A percentile compares a stretch with the other conserved stretches of the same genome.
phyloP scores from a whole-genome alignment of 2,113 vertebrate genomes.

The Elephantulus edwardii region DNA sequence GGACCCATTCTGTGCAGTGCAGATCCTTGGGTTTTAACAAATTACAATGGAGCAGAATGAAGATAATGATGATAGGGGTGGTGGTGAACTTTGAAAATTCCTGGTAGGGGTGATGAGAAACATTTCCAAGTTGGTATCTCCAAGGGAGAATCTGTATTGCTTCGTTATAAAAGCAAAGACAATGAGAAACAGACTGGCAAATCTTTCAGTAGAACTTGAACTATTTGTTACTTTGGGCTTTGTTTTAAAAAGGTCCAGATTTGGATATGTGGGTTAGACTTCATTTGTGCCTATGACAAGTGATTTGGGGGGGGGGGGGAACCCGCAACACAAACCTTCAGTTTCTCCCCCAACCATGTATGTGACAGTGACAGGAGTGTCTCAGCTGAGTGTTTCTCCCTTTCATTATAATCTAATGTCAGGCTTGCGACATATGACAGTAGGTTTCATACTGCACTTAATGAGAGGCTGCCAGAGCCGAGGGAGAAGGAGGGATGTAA shows the following conservation, averaged over 20 bases:
- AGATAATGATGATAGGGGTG: neutral
- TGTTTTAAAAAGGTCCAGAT: neutral
- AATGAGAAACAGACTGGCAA: neutral
- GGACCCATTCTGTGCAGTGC: neutral
- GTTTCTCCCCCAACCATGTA: neutral
- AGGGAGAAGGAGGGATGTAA: neutral
- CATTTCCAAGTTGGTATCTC: neutral
- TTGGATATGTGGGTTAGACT: neutral
- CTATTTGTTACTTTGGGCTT: neutral
- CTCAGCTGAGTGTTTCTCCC: neutral
- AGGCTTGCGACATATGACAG: neutral
- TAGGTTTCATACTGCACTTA: conserved; percentile 14
- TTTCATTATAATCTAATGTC: neutral
- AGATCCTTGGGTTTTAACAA: neutral
- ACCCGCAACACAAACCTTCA: too few relatives aligned
- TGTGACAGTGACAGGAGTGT: neutral
- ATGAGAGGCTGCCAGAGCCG: conserved; percentile 1
- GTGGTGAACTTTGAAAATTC: neutral
- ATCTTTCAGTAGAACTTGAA: neutral
- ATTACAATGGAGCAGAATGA: too few relatives aligned
- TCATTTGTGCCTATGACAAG: neutral
- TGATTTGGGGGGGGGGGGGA: too few relatives aligned
- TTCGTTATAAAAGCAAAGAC: neutral
- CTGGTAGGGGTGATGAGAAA: neutral
- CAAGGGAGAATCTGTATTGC: neutral